Percentiles rank a stretch among this genome's conserved stretches.
Evolutionary conservation across 2,888 invertebrate genomes (phyloP).

Genomic region (Antheraea yamamai): DNA sequence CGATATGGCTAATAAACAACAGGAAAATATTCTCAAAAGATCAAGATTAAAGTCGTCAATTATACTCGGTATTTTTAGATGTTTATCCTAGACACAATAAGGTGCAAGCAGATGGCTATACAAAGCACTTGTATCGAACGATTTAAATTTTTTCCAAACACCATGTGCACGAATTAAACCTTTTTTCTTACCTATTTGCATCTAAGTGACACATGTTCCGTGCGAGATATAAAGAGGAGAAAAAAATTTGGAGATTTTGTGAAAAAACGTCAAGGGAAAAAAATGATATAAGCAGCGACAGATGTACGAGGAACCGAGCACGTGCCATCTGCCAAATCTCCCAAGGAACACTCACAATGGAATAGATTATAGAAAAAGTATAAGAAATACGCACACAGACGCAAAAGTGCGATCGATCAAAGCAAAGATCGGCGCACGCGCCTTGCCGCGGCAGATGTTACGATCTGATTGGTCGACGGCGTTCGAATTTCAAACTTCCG

Average conservation of each 20-base stretch:
- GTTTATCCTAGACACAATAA: constrained; percentile 45
- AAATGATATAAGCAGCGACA: constrained; percentile 62
- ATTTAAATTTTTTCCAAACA: constrained; percentile 67
- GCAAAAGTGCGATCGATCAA: constrained; percentile 61
- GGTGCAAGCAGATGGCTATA: constrained; percentile 67
- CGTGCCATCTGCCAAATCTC: constrained; percentile 82
- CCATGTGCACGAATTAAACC: constrained; percentile 73
- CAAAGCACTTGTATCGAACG: constrained; percentile 72
- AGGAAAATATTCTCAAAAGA: constrained; percentile 2
- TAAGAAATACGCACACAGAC: constrained; percentile 57
- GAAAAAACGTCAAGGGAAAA: constrained; percentile 65
- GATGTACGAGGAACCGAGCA: constrained; percentile 78
- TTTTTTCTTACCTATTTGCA: constrained; percentile 76
- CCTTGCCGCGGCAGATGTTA: constrained; percentile 70
- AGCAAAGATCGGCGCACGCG: constrained; percentile 73
- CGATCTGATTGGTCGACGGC: constrained; percentile 67
- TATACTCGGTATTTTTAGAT: constrained; percentile 13
- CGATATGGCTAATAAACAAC: neutral
- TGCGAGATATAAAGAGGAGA: constrained; percentile 33
- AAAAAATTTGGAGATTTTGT: constrained; percentile 51
- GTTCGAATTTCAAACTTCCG: constrained; percentile 74
- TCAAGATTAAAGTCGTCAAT: neutral
- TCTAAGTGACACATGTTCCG: constrained; percentile 73
- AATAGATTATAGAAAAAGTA: constrained; percentile 61
- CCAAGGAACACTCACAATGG: constrained; percentile 64